A percentile compares a stretch with the other conserved stretches of the same genome.
phyloP scores from a whole-genome alignment of 37 sponge, comb jelly and placozoan species.

The Axinella damicornis region DNA sequence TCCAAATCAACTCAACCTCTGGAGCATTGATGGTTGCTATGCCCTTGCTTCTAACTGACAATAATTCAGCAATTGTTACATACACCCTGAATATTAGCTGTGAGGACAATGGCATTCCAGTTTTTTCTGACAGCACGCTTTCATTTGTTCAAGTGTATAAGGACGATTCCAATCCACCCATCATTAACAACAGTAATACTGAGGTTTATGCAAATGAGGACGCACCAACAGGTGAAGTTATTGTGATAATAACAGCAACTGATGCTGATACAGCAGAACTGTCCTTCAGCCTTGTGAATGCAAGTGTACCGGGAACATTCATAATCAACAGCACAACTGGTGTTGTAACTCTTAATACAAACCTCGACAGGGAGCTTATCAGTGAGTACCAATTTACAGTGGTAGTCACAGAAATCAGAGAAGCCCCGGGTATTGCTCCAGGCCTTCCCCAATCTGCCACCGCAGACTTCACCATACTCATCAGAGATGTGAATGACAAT shows the following conservation, averaged over 20 bases:
- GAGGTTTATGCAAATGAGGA: slow-evolving; percentile 50
- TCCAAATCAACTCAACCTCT: slow-evolving; percentile 38
- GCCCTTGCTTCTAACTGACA: slow-evolving; percentile 42
- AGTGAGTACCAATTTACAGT: slow-evolving; percentile 51
- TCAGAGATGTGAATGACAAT: slow-evolving; percentile 71
- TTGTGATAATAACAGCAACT: slow-evolving; percentile 38
- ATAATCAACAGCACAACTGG: slow-evolving; percentile 34
- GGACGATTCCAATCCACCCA: slow-evolving; percentile 30
- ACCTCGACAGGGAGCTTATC: slow-evolving; percentile 60
- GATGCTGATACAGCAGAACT: slow-evolving; percentile 15
- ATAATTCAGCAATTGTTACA: background rate
- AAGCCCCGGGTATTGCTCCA: background rate
- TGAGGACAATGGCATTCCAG: slow-evolving; percentile 65
- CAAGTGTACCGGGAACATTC: slow-evolving; percentile 39
- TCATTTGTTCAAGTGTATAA: slow-evolving; percentile 40
- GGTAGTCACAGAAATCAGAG: slow-evolving; percentile 45
- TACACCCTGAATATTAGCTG: slow-evolving; percentile 42
- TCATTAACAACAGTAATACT: slow-evolving; percentile 21
- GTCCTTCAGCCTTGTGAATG: slow-evolving; percentile 18
- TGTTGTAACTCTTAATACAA: slow-evolving; percentile 4
- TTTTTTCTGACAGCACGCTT: background rate
- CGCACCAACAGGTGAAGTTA: slow-evolving; percentile 13
- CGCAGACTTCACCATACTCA: background rate
- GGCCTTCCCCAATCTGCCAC: too few relatives aligned
- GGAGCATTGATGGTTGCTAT: slow-evolving; percentile 47